A percentile compares a stretch with the other conserved stretches of the same genome.
Evolutionary conservation across 2,113 vertebrate species (phyloP).

Genomic region (Anseranas semipalmata): DNA sequence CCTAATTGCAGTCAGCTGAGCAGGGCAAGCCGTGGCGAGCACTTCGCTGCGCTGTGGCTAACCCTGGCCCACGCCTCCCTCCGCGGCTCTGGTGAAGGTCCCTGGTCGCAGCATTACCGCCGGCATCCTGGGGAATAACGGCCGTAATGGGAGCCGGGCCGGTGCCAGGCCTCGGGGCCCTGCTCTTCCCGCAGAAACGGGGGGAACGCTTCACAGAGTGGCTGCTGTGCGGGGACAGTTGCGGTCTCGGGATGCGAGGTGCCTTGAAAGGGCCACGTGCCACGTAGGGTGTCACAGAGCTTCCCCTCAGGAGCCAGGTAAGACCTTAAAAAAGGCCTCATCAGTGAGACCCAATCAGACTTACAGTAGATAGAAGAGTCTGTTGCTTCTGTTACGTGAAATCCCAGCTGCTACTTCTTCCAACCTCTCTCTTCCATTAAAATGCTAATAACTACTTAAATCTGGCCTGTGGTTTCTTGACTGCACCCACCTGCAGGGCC

Average conservation of each 20-base stretch:
- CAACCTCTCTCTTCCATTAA: background rate
- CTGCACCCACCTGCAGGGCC: background rate
- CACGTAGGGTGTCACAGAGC: background rate
- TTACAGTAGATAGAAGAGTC: background rate
- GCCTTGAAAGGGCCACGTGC: background rate
- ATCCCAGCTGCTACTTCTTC: background rate
- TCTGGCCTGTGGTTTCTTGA: background rate
- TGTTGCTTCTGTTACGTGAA: background rate
- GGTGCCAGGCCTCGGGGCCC: background rate
- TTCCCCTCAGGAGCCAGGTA: background rate
- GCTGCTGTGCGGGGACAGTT: background rate
- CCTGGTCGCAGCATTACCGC: background rate
- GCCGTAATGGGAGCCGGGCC: background rate
- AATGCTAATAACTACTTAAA: background rate
- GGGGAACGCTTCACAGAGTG: background rate
- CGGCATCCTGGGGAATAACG: background rate
- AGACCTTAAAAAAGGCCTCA: background rate
- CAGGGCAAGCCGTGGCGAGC: background rate
- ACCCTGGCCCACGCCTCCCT: background rate
- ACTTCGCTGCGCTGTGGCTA: background rate
- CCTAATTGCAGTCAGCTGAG: background rate
- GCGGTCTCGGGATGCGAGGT: background rate
- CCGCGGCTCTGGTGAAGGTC: background rate
- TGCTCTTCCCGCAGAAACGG: background rate
- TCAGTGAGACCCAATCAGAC: accelerated